Conservation (phyloP, 2,888 invertebrate species). For the Acleris sparsana region DNA sequence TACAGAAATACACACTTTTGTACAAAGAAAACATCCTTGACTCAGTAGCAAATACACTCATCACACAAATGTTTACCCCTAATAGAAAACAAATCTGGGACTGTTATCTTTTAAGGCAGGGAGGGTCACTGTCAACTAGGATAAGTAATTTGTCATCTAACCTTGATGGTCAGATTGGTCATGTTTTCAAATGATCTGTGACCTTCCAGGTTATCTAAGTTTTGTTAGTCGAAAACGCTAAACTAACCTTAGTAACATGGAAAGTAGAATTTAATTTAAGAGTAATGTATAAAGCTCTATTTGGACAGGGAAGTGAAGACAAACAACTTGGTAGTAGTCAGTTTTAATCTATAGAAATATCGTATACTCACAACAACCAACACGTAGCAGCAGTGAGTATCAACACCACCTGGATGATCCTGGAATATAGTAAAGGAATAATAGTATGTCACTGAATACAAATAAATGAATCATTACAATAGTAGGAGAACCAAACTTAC, state of each 20-base stretch:
- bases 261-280: no score
- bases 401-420: constrained; percentile 92
- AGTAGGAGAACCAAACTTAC: constrained; percentile 76
- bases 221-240: no score
- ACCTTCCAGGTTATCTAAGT: no score
- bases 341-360: no score
- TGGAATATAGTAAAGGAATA: constrained; percentile 68
- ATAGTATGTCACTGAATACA: constrained; percentile 23
- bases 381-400: constrained; percentile 94
- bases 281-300: no score
- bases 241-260: no score
- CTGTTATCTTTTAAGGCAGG: not conserved
- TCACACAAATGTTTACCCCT: not conserved
- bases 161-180: no score
- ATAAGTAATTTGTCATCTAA: not conserved
- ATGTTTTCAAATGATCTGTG: no score
- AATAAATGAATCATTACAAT: constrained; percentile 26
- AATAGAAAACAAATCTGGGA: not conserved
- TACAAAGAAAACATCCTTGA: no score
- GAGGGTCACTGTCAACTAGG: not conserved
- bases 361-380: constrained; percentile 93
- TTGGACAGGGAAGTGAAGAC: no score
- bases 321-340: no score
- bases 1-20: no score
- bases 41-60: not conserved